Conservation (phyloP, 1,140 invertebrate species). For the Panulirus ornatus region DNA sequence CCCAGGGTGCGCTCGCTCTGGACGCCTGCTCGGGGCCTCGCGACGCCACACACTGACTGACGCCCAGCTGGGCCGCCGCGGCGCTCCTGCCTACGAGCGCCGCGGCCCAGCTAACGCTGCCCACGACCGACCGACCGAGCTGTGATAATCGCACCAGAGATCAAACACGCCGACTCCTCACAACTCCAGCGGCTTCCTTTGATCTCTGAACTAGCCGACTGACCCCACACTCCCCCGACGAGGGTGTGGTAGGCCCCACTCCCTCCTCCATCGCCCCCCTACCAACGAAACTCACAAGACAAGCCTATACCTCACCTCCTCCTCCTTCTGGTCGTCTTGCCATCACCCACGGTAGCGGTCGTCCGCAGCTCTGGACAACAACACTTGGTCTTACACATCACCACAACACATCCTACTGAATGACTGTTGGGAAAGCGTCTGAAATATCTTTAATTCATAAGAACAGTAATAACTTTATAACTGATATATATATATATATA, state of each 20-base stretch:
- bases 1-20: background rate
- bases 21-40: background rate
- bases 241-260: too few species aligned
- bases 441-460: too few species aligned
- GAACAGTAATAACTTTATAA: too few species aligned
- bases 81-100: slow-evolving; percentile 33
- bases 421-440: too few species aligned
- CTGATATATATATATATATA: background rate
- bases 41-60: background rate
- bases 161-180: slow-evolving; percentile 62
- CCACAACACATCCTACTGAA: too few species aligned
- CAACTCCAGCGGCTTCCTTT: slow-evolving; percentile 57
- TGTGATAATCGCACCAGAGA: slow-evolving; percentile 65
- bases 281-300: too few species aligned
- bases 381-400: too few species aligned
- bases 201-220: slow-evolving; percentile 40
- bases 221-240: background rate
- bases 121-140: slow-evolving; percentile 39
- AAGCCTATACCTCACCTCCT: background rate
- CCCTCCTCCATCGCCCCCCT: background rate
- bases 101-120: slow-evolving; percentile 13
- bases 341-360: too few species aligned
- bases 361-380: too few species aligned
- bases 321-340: background rate
- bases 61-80: background rate